Evolutionary conservation across 1,140 invertebrate genomes (phyloP).

Genomic region (Rhyzopertha dominica): DNA sequence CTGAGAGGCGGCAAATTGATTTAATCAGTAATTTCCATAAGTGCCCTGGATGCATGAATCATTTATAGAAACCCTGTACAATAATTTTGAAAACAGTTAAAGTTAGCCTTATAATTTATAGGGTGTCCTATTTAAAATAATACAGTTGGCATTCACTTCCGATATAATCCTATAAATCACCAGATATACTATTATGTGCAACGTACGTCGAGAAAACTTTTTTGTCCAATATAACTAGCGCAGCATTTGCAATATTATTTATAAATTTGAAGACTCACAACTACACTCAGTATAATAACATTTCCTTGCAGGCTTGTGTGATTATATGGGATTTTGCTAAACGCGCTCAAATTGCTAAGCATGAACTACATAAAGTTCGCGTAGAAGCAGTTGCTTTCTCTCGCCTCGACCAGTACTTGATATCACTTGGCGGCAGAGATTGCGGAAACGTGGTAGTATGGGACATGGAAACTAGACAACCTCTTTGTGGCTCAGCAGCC

Average conservation of each 20-base stretch:
- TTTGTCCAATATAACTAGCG: background rate
- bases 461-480: slow-evolving; percentile 58
- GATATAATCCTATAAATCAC: background rate
- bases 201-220: background rate
- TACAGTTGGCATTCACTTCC: too few relatives aligned
- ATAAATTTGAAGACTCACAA: slow-evolving; percentile 10
- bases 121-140: too few relatives aligned
- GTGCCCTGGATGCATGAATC: too few relatives aligned
- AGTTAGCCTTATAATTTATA: too few relatives aligned
- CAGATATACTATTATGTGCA: background rate
- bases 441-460: slow-evolving; percentile 77
- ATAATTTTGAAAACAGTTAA: too few relatives aligned
- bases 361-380: slow-evolving; percentile 80
- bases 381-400: slow-evolving; percentile 80
- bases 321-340: slow-evolving; percentile 82
- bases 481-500: slow-evolving; percentile 62
- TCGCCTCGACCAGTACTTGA: slow-evolving; percentile 69
- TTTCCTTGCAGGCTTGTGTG: slow-evolving; percentile 59
- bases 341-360: slow-evolving; percentile 55
- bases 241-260: slow-evolving; percentile 4
- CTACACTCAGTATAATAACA: too few relatives aligned
- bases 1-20: too few relatives aligned
- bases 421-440: slow-evolving; percentile 83
- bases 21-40: too few relatives aligned
- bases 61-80: too few relatives aligned